Base-by-base conservation (phyloP, 2,113 vertebrate genomes). In the Rhabdornis inornatus region DNA sequence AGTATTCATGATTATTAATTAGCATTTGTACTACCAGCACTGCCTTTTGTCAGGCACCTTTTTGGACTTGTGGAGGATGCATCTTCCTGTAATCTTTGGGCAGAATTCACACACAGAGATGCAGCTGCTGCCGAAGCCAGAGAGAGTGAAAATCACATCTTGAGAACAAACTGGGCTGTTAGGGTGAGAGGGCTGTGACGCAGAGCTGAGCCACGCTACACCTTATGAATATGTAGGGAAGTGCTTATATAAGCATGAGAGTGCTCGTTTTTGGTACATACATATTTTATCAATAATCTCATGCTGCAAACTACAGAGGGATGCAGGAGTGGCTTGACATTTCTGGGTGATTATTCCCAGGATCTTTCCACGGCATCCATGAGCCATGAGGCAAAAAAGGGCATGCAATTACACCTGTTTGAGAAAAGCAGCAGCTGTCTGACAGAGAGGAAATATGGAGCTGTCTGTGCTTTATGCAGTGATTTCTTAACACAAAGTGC, bases 241-340 rank as follows among this genome's bases (percentile, higher is more conserved):
- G 42, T 30, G 87, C 82, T 94, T 94, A 94, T 17, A 25, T 94
- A 97, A 96, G 92, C 87, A 90, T 92, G 89, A 91, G 75, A 95
- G 71, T 5, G 37, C 85, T 93, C n/a, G 1, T 92, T 87, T 87
- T 75, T 63, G 63, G 66, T 31, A 52, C 92, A 96, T 94, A 82
- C 93, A 95, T 94, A 96, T 96, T 96, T 97, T 77, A 96, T 94
- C 87, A 93, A 87, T 74, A 80, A 81, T 47, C 86, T 87, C 72
- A 18, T 25, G 25, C 74, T 1, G 2, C 42, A 55, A 49, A 70
- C 66, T 72, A 79, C 61, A 45, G 86, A 81, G 71, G 56, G 76
- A 75, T 39, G 44, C 6, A 0, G 11, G 17, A 79, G 56, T 22
- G 16, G 47, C 49, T 10, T 83, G 68, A 79, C 78, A 63, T 87